Evolutionary conservation across 2,888 invertebrate genomes (phyloP).

Genomic region (Isotomurus palustris): DNA sequence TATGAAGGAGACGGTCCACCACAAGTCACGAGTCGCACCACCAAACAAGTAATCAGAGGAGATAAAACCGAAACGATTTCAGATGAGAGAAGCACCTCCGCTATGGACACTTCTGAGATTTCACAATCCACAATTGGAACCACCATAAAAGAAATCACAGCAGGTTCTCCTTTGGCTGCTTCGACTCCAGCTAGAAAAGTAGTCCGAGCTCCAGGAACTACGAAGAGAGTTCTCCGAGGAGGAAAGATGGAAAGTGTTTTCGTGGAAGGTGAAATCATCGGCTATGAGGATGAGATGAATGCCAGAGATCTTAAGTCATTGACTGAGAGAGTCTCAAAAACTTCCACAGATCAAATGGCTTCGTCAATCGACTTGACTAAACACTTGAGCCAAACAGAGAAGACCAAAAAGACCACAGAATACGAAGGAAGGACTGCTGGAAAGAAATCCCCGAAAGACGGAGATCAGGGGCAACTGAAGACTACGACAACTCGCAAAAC

Average conservation of each 20-base stretch:
- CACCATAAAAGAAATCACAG: too few relatives aligned
- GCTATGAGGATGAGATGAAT: constrained; percentile 19
- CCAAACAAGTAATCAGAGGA: constrained; percentile 29
- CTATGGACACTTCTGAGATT: too few relatives aligned
- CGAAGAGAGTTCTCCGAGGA: constrained; percentile 35
- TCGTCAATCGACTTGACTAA: too few relatives aligned
- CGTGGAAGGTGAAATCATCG: constrained; percentile 22
- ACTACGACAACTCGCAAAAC: neutral
- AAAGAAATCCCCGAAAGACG: too few relatives aligned
- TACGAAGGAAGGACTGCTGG: too few relatives aligned
- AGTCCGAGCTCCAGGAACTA: constrained; percentile 14
- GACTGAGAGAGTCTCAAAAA: neutral
- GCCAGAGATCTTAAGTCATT: neutral
- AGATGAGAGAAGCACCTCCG: too few relatives aligned
- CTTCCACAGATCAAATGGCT: neutral
- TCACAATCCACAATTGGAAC: too few relatives aligned
- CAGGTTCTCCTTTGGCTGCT: too few relatives aligned
- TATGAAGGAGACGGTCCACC: constrained; percentile 2
- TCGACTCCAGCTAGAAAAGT: constrained; percentile 14
- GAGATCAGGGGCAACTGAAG: neutral
- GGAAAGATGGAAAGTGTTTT: constrained; percentile 36
- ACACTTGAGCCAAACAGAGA: too few relatives aligned
- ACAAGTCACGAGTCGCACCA: constrained; percentile 3
- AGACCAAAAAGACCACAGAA: too few relatives aligned
- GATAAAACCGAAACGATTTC: constrained; percentile 38